Evolutionary conservation across 2,888 invertebrate genomes (phyloP).

Genomic region (Argyresthia albistria): DNA sequence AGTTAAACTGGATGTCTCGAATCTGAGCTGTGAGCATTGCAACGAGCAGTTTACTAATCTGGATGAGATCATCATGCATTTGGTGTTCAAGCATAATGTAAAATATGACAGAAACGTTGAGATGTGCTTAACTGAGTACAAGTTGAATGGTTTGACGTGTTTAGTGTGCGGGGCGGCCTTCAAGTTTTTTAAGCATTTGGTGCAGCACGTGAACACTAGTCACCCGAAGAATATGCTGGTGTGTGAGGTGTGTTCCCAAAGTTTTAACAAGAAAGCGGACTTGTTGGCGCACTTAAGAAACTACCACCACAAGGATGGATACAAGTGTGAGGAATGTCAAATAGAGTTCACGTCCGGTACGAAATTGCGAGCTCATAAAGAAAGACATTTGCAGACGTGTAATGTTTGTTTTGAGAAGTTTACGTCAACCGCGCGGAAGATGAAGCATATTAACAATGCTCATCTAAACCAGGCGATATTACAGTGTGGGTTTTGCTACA

Average conservation of each 20-base stretch:
- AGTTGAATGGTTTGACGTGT: slow-evolving; percentile 39
- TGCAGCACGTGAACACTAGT: slow-evolving; percentile 34
- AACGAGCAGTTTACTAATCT: slow-evolving; percentile 20
- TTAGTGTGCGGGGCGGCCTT: slow-evolving; percentile 32
- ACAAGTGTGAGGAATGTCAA: slow-evolving; percentile 35
- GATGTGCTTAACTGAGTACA: slow-evolving; percentile 28
- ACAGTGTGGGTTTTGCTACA: slow-evolving; percentile 40
- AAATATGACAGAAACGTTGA: slow-evolving; percentile 29
- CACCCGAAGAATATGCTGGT: slow-evolving; percentile 31
- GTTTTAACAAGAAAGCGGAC: slow-evolving; percentile 39
- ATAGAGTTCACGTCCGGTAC: slow-evolving; percentile 24
- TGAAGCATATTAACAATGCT: slow-evolving; percentile 42
- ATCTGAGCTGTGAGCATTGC: slow-evolving; percentile 39
- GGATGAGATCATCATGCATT: slow-evolving; percentile 29
- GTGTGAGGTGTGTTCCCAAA: slow-evolving; percentile 33
- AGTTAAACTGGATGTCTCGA: slow-evolving; percentile 50
- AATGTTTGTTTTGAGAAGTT: slow-evolving; percentile 44
- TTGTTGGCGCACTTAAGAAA: slow-evolving; percentile 32
- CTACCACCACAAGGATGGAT: slow-evolving; percentile 33
- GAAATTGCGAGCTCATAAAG: slow-evolving; percentile 33
- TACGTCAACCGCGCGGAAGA: slow-evolving; percentile 27
- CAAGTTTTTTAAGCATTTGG: slow-evolving; percentile 30
- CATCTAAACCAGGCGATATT: slow-evolving; percentile 26
- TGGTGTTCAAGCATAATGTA: slow-evolving; percentile 32
- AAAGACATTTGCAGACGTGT: slow-evolving; percentile 36